phyloP scores from a whole-genome alignment of 2,113 vertebrate genomes.

The Zosterops japonicus region DNA sequence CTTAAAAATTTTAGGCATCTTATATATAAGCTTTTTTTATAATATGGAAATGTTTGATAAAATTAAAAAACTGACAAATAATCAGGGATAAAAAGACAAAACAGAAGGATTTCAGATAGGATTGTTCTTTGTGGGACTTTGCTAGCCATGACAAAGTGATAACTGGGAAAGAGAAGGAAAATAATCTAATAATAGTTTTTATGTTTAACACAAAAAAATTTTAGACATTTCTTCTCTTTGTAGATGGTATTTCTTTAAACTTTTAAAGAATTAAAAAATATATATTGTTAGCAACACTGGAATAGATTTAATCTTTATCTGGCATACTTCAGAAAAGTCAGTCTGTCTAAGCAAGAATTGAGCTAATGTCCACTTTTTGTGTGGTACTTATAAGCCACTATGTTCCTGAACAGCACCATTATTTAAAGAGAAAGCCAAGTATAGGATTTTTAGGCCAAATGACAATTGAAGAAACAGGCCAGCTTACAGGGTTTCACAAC shows the following conservation, averaged over 20 bases:
- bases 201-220: not conserved
- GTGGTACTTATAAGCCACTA: not conserved
- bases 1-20: not conserved
- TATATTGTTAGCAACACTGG: not conserved
- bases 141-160: not conserved
- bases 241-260: not conserved
- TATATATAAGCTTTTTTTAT: not conserved
- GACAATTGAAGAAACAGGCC: not conserved
- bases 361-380: not conserved
- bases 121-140: not conserved
- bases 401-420: not conserved
- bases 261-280: not conserved
- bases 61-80: not conserved
- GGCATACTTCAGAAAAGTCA: not conserved
- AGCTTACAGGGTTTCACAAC: not conserved
- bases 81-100: not conserved
- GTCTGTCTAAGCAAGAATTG: not conserved
- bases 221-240: not conserved
- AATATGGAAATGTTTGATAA: not conserved
- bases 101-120: not conserved
- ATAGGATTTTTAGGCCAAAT: not conserved
- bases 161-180: not conserved
- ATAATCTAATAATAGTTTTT: not conserved
- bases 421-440: not conserved
- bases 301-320: not conserved